Conservation (phyloP, 2,888 invertebrate genomes). For the Leucophenga maculata region DNA sequence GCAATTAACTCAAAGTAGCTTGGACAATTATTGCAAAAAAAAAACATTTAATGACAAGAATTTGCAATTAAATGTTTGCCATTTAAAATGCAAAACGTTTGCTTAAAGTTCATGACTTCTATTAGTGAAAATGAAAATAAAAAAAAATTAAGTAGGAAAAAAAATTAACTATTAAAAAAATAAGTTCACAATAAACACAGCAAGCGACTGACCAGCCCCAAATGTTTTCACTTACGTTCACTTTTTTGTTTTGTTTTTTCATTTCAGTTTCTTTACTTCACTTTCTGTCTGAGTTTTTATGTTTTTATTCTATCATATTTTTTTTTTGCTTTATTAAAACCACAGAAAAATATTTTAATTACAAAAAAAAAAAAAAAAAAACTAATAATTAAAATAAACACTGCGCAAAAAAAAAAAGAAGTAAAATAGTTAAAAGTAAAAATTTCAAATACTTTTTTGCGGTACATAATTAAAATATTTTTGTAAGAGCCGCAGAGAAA, state of each 20-base stretch:
- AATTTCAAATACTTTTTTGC: too few relatives aligned
- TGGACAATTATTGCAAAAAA: neutral
- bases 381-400: too few relatives aligned
- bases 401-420: too few relatives aligned
- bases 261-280: conserved; percentile 15
- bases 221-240: conserved; percentile 25
- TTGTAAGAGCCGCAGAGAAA: too few relatives aligned
- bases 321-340: neutral
- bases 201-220: conserved; percentile 21
- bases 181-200: too few relatives aligned
- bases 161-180: neutral
- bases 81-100: too few relatives aligned
- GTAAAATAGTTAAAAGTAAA: too few relatives aligned
- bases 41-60: conserved; percentile 15
- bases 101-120: too few relatives aligned
- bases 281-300: neutral
- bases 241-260: conserved; percentile 16
- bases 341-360: neutral
- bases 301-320: neutral
- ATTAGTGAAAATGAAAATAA: conserved; percentile 1
- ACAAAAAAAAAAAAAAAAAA: neutral
- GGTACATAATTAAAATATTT: too few relatives aligned
- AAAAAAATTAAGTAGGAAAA: too few relatives aligned
- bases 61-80: conserved; percentile 6
- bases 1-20: neutral